Evolutionary conservation across 2,113 vertebrate species (phyloP), one percentile per base, ranked within the genome.

Genomic region (Eurypyga helias): DNA sequence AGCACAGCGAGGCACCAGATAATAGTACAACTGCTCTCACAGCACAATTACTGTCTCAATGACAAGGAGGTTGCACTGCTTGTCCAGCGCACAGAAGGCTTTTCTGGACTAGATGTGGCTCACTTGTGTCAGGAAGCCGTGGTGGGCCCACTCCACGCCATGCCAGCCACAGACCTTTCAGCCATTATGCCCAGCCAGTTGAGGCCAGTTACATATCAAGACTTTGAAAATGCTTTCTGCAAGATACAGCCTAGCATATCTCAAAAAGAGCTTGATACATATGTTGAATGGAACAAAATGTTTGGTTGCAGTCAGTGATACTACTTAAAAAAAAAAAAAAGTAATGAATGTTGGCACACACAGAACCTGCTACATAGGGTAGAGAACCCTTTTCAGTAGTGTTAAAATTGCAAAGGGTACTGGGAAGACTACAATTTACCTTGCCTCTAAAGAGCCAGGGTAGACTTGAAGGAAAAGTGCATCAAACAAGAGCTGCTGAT

Each of bases 271-370:
- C 99, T 99, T 78, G 99, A 99, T 98, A 99, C 99, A 91, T 99
- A 99, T 97, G 99, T 99, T 97, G 99, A 99, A 98, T 99, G 99
- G 99, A 99, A 99, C 98, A 99, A 99, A 99, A 99, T 99, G 99
- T 99, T 99, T 99, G 99, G 99, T 97, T 99, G 99, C 98, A 99
- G 98, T 99, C 99, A 99, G 98, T 99, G 98, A 99, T 98, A 95
- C 89, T 95, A 97, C 97, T 98, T 20, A 76, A 93, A 88, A 79
- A 96, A 95, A 86, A 85, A 67, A 93, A 96, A 92, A 92, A 84
- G 94, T 97, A 96, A 97, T 97, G 98, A 98, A 98, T 98, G 98
- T 98, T 98, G 98, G 98, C 98, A 98, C 98, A 98, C 98, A 97
- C 96, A 98, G 97, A 98, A 98, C 97, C 97, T 98, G 97, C 98